Conservation (phyloP, 2,888 invertebrate genomes). For the Cryptus armator region DNA sequence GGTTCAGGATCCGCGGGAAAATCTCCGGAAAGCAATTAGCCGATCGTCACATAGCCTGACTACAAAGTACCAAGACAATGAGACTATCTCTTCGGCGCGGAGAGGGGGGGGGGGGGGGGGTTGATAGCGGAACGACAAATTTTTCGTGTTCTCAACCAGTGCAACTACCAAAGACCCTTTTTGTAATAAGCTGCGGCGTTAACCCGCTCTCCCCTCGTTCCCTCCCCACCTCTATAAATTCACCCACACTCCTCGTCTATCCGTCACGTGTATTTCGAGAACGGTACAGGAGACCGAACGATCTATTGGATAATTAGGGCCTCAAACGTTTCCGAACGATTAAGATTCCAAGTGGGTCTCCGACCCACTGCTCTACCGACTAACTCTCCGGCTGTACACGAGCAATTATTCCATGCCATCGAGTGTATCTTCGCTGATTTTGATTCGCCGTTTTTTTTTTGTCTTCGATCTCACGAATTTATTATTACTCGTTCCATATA, state of each 20-base stretch:
- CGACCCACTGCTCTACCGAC: constrained; percentile 10
- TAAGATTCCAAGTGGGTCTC: constrained; percentile 62
- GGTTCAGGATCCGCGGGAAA: constrained; percentile 71
- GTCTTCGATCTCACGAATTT: neutral
- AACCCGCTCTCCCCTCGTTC: constrained; percentile 9
- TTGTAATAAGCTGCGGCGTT: constrained; percentile 42
- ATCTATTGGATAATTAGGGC: constrained; percentile 73
- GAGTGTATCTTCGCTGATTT: constrained; percentile 42
- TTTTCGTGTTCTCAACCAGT: constrained; percentile 8
- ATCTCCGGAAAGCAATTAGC: constrained; percentile 81
- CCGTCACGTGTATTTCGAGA: constrained; percentile 51
- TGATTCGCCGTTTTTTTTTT: neutral
- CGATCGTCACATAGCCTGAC: constrained; percentile 66
- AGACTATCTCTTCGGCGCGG: constrained; percentile 13
- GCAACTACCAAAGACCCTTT: constrained; percentile 45
- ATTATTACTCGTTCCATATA: neutral
- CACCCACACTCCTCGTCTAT: constrained; percentile 45
- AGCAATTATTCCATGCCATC: constrained; percentile 48
- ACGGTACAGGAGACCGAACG: constrained; percentile 39
- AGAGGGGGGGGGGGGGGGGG: neutral
- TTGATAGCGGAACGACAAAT: constrained; percentile 8
- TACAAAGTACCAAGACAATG: constrained; percentile 57
- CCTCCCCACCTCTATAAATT: constrained; percentile 44
- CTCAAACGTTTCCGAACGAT: constrained; percentile 70
- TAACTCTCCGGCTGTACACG: neutral